Conservation (phyloP, 2,888 invertebrate species). For the Steinernema scapterisci region DNA sequence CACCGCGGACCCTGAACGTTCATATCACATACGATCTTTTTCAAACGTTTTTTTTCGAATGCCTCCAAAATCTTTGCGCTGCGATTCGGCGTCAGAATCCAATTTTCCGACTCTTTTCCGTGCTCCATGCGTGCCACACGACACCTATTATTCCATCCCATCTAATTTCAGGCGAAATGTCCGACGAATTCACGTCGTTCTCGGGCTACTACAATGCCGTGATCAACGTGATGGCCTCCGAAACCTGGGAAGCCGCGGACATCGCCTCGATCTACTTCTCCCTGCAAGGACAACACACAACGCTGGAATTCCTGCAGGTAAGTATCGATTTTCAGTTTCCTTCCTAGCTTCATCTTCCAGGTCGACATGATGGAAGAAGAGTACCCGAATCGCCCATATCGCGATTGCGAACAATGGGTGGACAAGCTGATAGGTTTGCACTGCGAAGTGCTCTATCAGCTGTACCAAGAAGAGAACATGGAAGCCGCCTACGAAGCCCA, state of each 20-base stretch:
- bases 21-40: no score
- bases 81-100: no score
- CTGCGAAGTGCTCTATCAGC: conserved; percentile 50
- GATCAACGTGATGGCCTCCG: not conserved
- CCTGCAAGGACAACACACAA: not conserved
- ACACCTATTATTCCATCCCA: no score
- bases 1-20: no score
- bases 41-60: no score
- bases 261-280: not conserved
- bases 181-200: not conserved
- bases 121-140: no score
- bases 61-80: no score
- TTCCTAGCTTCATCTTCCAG: conserved; percentile 36
- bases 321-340: not conserved
- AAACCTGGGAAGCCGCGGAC: conserved; percentile 5
- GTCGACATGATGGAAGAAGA: conserved; percentile 38
- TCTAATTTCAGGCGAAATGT: not conserved
- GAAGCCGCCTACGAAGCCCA: conserved; percentile 45
- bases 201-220: conserved; percentile 4
- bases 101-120: no score
- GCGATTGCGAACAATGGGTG: conserved; percentile 47
- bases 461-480: conserved; percentile 47
- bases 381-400: conserved; percentile 44
- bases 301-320: not conserved
- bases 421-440: conserved; percentile 52